A percentile compares a stretch with the other conserved stretches of the same genome.
Conservation (phyloP, 2,797 vertebrate genomes). For the Sebastes itinus region DNA sequence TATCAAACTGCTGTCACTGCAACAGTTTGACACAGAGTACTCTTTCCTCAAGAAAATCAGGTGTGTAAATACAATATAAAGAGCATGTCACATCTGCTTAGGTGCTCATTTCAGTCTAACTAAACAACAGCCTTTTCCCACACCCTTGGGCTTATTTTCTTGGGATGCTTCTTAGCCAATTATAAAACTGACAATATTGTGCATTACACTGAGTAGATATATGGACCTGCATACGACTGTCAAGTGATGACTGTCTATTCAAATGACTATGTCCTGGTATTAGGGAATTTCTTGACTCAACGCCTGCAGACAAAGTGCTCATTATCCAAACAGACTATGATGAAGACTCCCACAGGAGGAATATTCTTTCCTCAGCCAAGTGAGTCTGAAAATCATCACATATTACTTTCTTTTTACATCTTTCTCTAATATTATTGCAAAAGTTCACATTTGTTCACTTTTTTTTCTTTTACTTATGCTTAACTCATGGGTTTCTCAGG, state of each 20-base stretch:
- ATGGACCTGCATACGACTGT: fast-evolving
- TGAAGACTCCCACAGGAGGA: constrained; percentile 34
- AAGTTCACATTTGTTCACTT: background rate
- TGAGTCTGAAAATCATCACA: constrained; percentile 13
- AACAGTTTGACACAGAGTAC: constrained; percentile 91
- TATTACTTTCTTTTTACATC: background rate
- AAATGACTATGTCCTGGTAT: background rate
- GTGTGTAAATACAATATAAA: constrained; percentile 65
- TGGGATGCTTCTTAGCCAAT: background rate
- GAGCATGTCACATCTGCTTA: background rate
- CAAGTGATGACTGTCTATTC: background rate
- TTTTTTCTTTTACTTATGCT: background rate
- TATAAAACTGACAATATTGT: background rate
- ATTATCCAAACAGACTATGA: constrained; percentile 78
- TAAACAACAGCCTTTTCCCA: background rate
- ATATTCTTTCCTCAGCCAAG: constrained; percentile 57
- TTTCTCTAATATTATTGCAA: background rate
- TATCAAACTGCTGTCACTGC: constrained; percentile 83
- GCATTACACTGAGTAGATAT: background rate
- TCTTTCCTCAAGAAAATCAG: constrained; percentile 88
- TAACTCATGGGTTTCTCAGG: background rate
- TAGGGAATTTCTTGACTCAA: constrained; percentile 47
- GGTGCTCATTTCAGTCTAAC: background rate
- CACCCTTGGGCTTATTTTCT: background rate
- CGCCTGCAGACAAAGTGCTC: constrained; percentile 33